Percentiles rank a stretch among this genome's conserved stretches.
Conservation (phyloP, 2,888 invertebrate species). For the Melipona bicolor region DNA sequence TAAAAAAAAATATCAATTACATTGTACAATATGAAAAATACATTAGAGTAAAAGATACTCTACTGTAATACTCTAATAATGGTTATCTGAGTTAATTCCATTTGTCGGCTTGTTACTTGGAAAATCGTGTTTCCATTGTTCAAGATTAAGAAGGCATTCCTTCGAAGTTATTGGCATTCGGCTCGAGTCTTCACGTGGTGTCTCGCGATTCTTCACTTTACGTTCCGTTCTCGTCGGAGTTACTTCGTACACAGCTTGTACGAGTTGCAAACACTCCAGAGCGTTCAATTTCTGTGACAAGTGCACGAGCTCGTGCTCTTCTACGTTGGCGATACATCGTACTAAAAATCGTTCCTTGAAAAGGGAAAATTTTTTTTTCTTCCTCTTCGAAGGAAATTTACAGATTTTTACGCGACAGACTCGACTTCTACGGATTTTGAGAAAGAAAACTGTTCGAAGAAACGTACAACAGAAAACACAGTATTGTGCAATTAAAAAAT, state of each 20-base stretch:
- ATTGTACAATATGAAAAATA: neutral
- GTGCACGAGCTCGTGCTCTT: constrained; percentile 64
- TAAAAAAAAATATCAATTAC: neutral
- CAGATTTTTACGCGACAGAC: too few relatives aligned
- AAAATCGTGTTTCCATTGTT: constrained; percentile 68
- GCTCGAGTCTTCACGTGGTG: neutral
- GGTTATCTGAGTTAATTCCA: neutral
- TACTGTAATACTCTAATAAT: neutral
- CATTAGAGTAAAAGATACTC: neutral
- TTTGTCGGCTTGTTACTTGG: constrained; percentile 58
- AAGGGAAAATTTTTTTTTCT: neutral
- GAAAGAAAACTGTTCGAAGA: neutral
- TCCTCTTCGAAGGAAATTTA: neutral
- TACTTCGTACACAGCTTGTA: constrained; percentile 59
- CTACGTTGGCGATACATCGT: constrained; percentile 57
- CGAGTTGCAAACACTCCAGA: constrained; percentile 67
- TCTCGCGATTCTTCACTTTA: constrained; percentile 18
- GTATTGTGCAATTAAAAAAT: constrained; percentile 1
- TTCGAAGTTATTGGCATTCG: constrained; percentile 28
- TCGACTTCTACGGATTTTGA: too few relatives aligned
- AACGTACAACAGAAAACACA: neutral
- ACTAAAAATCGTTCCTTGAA: constrained; percentile 58
- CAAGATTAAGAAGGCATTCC: constrained; percentile 66
- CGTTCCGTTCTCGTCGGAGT: constrained; percentile 12
- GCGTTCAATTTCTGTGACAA: constrained; percentile 66